Evolutionary conservation across 2,797 vertebrate species (phyloP).

Genomic region (Pangasius larnaudii): DNA sequence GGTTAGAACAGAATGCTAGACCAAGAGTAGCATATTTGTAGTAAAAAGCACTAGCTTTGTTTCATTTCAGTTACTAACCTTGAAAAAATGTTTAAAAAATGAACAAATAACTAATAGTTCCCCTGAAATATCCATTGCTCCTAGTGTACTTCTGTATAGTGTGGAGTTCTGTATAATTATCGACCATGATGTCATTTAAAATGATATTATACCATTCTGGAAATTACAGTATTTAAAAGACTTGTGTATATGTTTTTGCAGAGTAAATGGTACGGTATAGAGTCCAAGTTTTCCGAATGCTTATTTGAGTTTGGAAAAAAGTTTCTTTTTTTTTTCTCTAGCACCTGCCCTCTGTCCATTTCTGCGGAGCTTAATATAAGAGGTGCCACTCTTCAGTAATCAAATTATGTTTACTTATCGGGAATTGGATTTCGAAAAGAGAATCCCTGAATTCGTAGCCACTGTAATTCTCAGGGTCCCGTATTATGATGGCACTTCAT

Average conservation of each 20-base stretch:
- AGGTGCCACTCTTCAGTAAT: neutral
- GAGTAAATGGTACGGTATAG: neutral
- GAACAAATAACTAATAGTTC: neutral
- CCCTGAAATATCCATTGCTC: neutral
- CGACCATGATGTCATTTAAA: constrained; percentile 3
- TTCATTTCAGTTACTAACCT: neutral
- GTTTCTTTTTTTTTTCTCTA: neutral
- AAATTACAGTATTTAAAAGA: constrained; percentile 13
- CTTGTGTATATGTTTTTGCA: neutral
- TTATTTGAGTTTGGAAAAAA: constrained; percentile 3
- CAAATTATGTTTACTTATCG: neutral
- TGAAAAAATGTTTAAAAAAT: neutral
- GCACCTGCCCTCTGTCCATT: neutral
- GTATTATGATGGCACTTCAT: constrained; percentile 34
- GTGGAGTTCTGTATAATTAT: constrained; percentile 2
- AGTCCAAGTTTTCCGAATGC: constrained; percentile 1
- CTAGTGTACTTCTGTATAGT: neutral
- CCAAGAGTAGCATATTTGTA: constrained; percentile 56
- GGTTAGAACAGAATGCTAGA: constrained; percentile 39
- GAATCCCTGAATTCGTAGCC: neutral
- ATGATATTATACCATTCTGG: neutral
- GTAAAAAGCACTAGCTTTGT: neutral
- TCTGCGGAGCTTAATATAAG: neutral
- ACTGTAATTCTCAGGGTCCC: constrained; percentile 14
- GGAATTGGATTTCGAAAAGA: neutral